Conservation (phyloP, 2,888 invertebrate species). For the Metopia argyrocephala region DNA sequence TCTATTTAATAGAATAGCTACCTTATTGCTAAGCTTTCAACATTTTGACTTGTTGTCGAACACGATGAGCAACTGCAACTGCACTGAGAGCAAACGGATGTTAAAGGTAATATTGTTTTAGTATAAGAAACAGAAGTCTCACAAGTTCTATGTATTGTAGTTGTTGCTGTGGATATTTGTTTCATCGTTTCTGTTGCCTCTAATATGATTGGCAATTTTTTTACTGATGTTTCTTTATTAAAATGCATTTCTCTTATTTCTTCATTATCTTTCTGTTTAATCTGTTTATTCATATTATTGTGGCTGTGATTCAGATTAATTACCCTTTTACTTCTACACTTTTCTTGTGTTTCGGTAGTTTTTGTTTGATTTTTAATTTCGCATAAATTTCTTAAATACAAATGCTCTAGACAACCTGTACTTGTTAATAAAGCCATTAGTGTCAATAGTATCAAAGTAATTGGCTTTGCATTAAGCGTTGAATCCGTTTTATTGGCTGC, state of each 20-base stretch:
- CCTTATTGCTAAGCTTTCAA: constrained; percentile 40
- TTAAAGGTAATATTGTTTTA: constrained; percentile 10
- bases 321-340: not conserved
- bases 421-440: constrained; percentile 68
- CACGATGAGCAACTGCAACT: not conserved
- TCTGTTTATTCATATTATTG: not conserved
- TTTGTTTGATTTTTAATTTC: constrained; percentile 10
- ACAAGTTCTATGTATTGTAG: constrained; percentile 41
- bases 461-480: constrained; percentile 70
- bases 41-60: constrained; percentile 7
- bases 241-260: constrained; percentile 20
- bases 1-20: constrained; percentile 60
- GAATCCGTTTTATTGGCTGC: constrained; percentile 77
- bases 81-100: constrained; percentile 3
- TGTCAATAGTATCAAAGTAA: constrained; percentile 69
- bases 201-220: constrained; percentile 32
- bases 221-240: constrained; percentile 45
- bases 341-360: not conserved
- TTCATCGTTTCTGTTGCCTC: not conserved
- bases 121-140: constrained; percentile 49
- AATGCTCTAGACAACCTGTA: constrained; percentile 67
- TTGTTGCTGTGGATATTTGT: constrained; percentile 48
- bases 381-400: constrained; percentile 49
- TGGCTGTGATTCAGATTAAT: no score
- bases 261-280: constrained; percentile 19